These are phyloP conservation scores for Nomada goodeniana DNA, from an alignment of 2,888 invertebrate genomes.

Conservation along the genomic window DNA sequence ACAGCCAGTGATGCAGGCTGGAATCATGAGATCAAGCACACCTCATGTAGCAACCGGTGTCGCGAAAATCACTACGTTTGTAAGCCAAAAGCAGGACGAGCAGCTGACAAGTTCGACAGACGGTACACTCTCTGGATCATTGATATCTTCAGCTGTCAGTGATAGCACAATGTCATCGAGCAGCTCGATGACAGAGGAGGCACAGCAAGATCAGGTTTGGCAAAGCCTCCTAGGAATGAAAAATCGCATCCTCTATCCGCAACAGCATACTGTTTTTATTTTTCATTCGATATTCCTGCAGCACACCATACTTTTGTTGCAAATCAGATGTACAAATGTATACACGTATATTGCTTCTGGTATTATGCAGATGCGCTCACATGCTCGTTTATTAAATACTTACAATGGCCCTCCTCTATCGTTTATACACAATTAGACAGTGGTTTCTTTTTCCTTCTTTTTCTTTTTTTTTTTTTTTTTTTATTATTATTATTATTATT, in stretches of 20 bases:
- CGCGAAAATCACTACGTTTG: conserved; percentile 73
- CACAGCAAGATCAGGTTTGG: conserved; percentile 83
- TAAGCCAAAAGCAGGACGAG: conserved; percentile 72
- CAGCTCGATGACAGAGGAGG: conserved; percentile 80
- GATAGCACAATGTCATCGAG: conserved; percentile 79
- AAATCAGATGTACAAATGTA: conserved; percentile 41
- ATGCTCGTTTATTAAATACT: conserved; percentile 31
- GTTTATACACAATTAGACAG: conserved; percentile 33
- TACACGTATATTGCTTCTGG: conserved; percentile 51
- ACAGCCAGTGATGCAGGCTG: conserved; percentile 48
- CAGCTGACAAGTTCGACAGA: conserved; percentile 77
- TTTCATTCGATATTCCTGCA: conserved; percentile 35
- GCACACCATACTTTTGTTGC: conserved; percentile 43
- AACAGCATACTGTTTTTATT: conserved; percentile 60
- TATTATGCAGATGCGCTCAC: conserved; percentile 53
- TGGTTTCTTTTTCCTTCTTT: not conserved
- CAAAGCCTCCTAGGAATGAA: conserved; percentile 77
- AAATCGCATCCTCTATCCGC: conserved; percentile 72
- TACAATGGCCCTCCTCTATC: conserved; percentile 58
- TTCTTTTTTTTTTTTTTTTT: not conserved
- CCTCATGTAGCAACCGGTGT: conserved; percentile 75
- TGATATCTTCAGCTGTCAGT: conserved; percentile 77
- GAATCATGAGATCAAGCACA: conserved; percentile 40
- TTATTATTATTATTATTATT: too few species aligned
- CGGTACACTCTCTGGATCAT: conserved; percentile 76